Base-by-base conservation (phyloP, 2,797 vertebrate genomes). In the Tragopan temminckii region DNA sequence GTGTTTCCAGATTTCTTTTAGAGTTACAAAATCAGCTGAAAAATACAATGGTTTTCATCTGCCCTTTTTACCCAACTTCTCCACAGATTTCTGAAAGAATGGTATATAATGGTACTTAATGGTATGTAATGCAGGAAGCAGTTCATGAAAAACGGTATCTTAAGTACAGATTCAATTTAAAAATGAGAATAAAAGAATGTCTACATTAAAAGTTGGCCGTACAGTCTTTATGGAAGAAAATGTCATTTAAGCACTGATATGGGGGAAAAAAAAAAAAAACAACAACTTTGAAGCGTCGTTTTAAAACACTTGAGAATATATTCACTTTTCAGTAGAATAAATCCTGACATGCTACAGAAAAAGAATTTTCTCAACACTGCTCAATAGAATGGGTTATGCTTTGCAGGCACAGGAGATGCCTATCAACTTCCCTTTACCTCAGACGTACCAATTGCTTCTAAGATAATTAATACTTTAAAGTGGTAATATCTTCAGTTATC, bases 231-330 rank as follows among this genome's bases (percentile, higher is more conserved):
- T 5, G 62, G 33, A 66, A 77, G 33, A 78, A 75, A 63, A 72
- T 20, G 4, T 25, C 61, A 80, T 42, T 93, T 93, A 70, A 84
- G 71, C 14, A 46, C 3, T 31, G n/a, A 98, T 95, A 97, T 96
- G 98, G 81, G 38, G 38, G 13, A 38, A 97, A 98, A 98, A 98
- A 23, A 89, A 52, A 98, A 98, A 98, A 87, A 42, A 14, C 40
- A 42, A 13, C 43, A 19, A 57, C 20, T 97, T 98, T 95, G 97
- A 95, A 95, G 96, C 89, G 75, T 98, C 97, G 97, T 98, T 98
- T 98, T 97, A 97, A 98, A 98, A 97, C 97, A 97, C 98, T 98
- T 98, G 97, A 94, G 96, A 97, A 98, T 90, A 98, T 88, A 97
- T 97, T 97, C 97, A 97, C 96, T 97, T 97, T 97, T 97, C 46